Evolutionary conservation across 2,797 vertebrate genomes (phyloP), one percentile per base, ranked within the genome.

Genomic region (Gadopsis bispinosus): DNA sequence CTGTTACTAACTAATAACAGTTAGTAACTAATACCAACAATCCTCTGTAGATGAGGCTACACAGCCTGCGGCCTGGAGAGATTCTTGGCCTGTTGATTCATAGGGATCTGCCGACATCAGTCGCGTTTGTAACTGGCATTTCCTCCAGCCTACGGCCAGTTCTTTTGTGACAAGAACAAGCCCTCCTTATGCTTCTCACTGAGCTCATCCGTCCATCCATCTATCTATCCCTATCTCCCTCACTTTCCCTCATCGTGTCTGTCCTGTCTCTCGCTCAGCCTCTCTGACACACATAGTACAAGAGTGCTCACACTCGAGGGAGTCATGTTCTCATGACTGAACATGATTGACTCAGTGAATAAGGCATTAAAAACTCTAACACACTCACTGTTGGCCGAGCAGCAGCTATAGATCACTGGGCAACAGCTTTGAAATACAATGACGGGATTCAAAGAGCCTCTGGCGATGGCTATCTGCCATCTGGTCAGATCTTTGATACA

Each of bases 121-220:
- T 90, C 78, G 85, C 84, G 89, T 91, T 92, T 90, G 83, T 79
- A 92, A 90, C 87, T 92, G 92, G 84, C 89, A 94, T 94, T 94
- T 94, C 93, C 93, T 94, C 89, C 92, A 89, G 92, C 93, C 93
- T 93, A 92, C 92, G 92, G 93, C 90, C 89, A 89, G 75, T 71
- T 90, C 92, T 90, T 93, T 94, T 94, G 93, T 94, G 81, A 79
- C 48, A 69, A 92, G 93, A 94, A 94, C 93, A 94, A 93, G 83
- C 91, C 86, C 79, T 88, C 90, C 93, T 94, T 93, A 94, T 94
- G 84, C 90, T 83, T 53, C 86, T 90, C 79, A 73, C 92, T 94
- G 93, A 94, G 93, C 92, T 94, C 93, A 94, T 94, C 93, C 79
- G 55, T 90, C 87, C 85, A 16, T 91, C 89, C 75, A 83, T 87